Evolutionary conservation across 2,888 invertebrate species (phyloP).

Genomic region (Cinara cedri): DNA sequence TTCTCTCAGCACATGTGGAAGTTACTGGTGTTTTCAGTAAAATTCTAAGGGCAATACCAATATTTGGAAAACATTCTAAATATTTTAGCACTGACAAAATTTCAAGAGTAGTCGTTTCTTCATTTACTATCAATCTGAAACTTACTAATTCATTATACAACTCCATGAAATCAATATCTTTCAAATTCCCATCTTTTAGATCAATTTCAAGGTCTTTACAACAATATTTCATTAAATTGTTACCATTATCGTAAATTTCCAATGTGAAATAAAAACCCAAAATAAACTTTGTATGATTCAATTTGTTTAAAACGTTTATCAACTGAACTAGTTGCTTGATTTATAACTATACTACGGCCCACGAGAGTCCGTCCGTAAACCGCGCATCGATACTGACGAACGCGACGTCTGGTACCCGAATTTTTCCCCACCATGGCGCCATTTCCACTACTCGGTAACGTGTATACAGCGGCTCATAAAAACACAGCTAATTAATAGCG

Average conservation of each 20-base stretch:
- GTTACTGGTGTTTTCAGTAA: no score
- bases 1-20: not conserved
- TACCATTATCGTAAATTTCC: not conserved
- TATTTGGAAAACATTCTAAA: not conserved
- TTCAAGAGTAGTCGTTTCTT: not conserved
- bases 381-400: no score
- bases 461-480: slow-evolving; percentile 7
- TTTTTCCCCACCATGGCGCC: slow-evolving; percentile 1
- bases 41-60: not conserved
- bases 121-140: not conserved
- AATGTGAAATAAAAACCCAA: not conserved
- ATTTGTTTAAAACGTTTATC: not conserved
- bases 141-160: no score
- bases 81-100: not conserved
- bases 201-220: not conserved
- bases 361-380: no score
- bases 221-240: not conserved
- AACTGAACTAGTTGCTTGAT: no score
- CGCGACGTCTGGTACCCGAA: not conserved
- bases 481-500: not conserved
- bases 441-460: not conserved
- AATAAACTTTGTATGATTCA: not conserved
- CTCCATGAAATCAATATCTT: no score
- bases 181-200: not conserved
- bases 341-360: no score